Conservation (phyloP, 2,113 vertebrate species). For the Argyrosomus japonicus region DNA sequence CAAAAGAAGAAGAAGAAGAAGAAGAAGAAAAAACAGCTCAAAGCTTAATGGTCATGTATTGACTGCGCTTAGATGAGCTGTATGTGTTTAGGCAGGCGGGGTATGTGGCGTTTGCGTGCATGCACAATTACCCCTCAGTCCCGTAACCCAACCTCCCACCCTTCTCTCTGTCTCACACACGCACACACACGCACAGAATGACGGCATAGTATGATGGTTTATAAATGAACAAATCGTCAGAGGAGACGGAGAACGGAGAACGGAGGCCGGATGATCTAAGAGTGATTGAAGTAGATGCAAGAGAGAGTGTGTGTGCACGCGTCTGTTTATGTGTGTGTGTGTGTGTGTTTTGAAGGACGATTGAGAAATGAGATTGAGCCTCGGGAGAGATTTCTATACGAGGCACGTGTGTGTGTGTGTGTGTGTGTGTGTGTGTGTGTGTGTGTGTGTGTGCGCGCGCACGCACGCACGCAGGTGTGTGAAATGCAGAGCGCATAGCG, state of each 20-base stretch:
- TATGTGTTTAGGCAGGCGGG: constrained; percentile 65
- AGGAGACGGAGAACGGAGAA: constrained; percentile 70
- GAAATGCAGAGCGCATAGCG: constrained; percentile 58
- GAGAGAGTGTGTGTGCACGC: constrained; percentile 34
- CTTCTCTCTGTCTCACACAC: not conserved
- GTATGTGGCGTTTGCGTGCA: constrained; percentile 62
- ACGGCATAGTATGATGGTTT: constrained; percentile 71
- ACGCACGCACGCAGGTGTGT: constrained; percentile 46
- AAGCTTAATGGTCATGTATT: constrained; percentile 55
- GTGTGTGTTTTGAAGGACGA: constrained; percentile 45
- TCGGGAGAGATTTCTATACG: constrained; percentile 56
- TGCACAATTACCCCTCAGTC: constrained; percentile 62
- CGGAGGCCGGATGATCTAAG: constrained; percentile 76
- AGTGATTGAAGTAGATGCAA: constrained; percentile 78
- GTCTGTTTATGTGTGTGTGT: constrained; percentile 29
- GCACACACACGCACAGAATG: constrained; percentile 28
- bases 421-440: not conserved
- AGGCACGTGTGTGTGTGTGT: constrained; percentile 13
- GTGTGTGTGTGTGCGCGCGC: no score
- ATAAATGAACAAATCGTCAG: constrained; percentile 79
- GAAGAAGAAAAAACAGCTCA: not conserved
- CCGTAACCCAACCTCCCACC: constrained; percentile 29
- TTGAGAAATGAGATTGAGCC: constrained; percentile 70
- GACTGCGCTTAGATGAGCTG: constrained; percentile 64
- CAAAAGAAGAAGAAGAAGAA: not conserved